Conservation (phyloP, 2,113 vertebrate genomes). For the Ailurus styani region DNA sequence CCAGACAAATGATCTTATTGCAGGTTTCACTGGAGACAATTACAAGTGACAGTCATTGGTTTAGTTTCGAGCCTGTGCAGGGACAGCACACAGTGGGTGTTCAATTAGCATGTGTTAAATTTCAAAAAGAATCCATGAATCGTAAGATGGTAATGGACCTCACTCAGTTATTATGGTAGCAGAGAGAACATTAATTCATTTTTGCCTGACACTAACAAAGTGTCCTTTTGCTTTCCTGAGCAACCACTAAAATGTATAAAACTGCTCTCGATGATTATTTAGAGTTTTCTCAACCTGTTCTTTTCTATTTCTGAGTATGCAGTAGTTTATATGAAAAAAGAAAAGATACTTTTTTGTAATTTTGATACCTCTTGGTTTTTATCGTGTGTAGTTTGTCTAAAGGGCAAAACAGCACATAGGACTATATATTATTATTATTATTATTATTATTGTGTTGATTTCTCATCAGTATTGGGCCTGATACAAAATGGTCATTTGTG, state of each 20-base stretch:
- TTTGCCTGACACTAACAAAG: neutral
- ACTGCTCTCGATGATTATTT: neutral
- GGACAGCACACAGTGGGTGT: conserved; percentile 47
- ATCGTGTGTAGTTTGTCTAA: neutral
- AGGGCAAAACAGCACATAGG: neutral
- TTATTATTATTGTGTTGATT: neutral
- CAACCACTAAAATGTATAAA: conserved; percentile 17
- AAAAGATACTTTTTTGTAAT: neutral
- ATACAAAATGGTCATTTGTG: neutral
- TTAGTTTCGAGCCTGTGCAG: neutral
- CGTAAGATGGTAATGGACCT: neutral
- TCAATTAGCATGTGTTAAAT: conserved; percentile 26
- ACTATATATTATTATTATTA: neutral
- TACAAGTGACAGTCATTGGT: neutral
- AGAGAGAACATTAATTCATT: conserved; percentile 13
- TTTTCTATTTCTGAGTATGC: neutral
- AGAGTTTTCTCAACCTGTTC: neutral
- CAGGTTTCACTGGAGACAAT: conserved; percentile 1
- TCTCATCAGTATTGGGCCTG: neutral
- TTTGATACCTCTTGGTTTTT: neutral
- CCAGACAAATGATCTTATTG: conserved; percentile 9
- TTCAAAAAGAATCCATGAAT: conserved; percentile 28
- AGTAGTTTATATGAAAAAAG: neutral
- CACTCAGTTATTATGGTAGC: neutral
- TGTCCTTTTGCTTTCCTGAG: conserved; percentile 4